These are phyloP conservation scores for Atherinomorus stipes DNA, from an alignment of 2,113 vertebrate species.

Conservation along the genomic window DNA sequence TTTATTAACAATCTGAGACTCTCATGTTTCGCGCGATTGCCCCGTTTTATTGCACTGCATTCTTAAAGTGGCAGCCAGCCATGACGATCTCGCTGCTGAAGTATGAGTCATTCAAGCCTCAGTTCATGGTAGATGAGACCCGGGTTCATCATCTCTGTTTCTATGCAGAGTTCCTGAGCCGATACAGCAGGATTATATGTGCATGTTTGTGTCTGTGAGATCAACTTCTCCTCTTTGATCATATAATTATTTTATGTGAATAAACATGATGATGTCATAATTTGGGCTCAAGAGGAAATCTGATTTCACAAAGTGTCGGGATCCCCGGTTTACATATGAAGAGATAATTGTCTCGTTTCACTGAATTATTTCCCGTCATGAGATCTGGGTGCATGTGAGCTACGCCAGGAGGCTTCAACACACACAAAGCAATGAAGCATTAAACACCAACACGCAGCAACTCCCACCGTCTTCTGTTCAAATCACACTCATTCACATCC, in stretches of 20 bases:
- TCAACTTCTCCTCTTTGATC: too few relatives aligned
- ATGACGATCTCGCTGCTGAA: too few relatives aligned
- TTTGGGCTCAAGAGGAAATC: background rate
- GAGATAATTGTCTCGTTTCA: conserved; percentile 36
- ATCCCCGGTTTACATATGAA: conserved; percentile 9
- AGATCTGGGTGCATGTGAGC: conserved; percentile 19
- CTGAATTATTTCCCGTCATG: conserved; percentile 17
- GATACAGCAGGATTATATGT: background rate
- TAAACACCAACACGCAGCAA: conserved; percentile 59
- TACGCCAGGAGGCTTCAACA: conserved; percentile 23
- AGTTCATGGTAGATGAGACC: too few relatives aligned
- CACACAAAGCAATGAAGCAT: conserved; percentile 54
- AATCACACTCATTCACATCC: conserved; percentile 67
- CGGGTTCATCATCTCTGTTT: too few relatives aligned
- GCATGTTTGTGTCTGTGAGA: too few relatives aligned
- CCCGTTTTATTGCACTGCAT: too few relatives aligned
- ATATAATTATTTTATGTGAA: background rate
- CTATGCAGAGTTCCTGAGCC: too few relatives aligned
- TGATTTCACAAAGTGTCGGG: conserved; percentile 36
- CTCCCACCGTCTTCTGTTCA: conserved; percentile 70
- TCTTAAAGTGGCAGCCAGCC: too few relatives aligned
- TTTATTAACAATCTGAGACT: too few relatives aligned
- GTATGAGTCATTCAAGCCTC: too few relatives aligned
- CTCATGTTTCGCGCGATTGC: too few relatives aligned
- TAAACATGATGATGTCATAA: background rate